Conservation (phyloP, 2,797 vertebrate species). For the Ptychadena robeensis region DNA sequence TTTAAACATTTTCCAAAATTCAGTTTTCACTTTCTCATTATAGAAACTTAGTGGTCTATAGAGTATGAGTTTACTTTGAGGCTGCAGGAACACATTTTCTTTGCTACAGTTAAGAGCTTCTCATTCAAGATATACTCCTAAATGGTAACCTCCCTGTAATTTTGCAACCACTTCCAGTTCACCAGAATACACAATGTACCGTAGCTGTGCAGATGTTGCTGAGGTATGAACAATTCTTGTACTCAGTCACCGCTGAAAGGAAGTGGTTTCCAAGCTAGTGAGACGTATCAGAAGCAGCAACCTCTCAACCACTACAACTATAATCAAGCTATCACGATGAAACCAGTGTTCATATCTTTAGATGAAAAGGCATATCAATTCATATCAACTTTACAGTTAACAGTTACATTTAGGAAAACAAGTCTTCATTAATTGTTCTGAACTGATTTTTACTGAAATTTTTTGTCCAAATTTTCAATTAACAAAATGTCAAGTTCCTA, state of each 20-base stretch:
- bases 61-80: too few species aligned
- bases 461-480: neutral
- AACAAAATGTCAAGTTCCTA: too few species aligned
- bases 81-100: too few species aligned
- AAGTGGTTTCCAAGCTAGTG: conserved; percentile 38
- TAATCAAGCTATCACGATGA: neutral
- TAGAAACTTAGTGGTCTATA: too few species aligned
- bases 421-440: neutral
- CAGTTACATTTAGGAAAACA: neutral
- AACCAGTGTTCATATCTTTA: conserved; percentile 6
- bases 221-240: conserved; percentile 13
- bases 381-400: neutral
- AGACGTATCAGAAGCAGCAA: conserved; percentile 5
- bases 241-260: conserved; percentile 19
- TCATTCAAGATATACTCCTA: neutral
- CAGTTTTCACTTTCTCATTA: too few species aligned
- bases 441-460: neutral
- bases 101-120: neutral
- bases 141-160: neutral
- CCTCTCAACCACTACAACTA: neutral
- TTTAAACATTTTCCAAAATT: too few species aligned
- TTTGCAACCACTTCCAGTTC: neutral
- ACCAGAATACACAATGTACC: neutral
- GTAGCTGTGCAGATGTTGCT: neutral
- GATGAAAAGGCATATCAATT: neutral